A percentile compares a stretch with the other conserved stretches of the same genome.
phyloP scores from a whole-genome alignment of 92 coral and sea anemone genomes.

The Heliopora coerulea region DNA sequence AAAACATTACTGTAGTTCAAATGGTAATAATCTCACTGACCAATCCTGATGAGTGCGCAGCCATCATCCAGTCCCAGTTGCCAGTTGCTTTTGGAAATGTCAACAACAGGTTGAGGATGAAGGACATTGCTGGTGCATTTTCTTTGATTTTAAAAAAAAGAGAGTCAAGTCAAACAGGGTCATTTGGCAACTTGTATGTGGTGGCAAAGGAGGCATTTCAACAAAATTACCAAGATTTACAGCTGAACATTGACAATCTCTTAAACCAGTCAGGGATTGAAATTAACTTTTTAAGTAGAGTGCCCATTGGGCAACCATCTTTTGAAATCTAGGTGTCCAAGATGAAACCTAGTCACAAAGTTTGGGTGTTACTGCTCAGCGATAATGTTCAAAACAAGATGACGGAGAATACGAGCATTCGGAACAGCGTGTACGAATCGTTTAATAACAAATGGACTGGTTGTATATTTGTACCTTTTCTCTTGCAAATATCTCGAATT shows the following conservation, averaged over 20 bases:
- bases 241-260: not conserved
- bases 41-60: slow-evolving; percentile 19
- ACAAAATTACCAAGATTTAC: slow-evolving; percentile 7
- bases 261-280: not conserved
- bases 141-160: slow-evolving; percentile 41
- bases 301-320: too few relatives aligned
- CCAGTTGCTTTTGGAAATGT: slow-evolving; percentile 39
- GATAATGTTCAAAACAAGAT: too few relatives aligned
- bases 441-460: too few relatives aligned
- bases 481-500: too few relatives aligned
- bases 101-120: slow-evolving; percentile 40
- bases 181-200: not conserved
- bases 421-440: too few relatives aligned
- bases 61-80: slow-evolving; percentile 47
- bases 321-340: too few relatives aligned
- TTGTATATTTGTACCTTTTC: too few relatives aligned
- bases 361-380: too few relatives aligned
- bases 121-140: slow-evolving; percentile 17
- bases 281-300: too few relatives aligned
- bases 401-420: too few relatives aligned
- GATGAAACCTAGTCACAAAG: too few relatives aligned
- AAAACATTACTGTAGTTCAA: not conserved
- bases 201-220: not conserved
- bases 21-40: slow-evolving; percentile 27
- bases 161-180: slow-evolving; percentile 24